These are phyloP conservation scores for Cheilosia pagana DNA, from an alignment of 2,888 invertebrate genomes.

Conservation along the genomic window DNA sequence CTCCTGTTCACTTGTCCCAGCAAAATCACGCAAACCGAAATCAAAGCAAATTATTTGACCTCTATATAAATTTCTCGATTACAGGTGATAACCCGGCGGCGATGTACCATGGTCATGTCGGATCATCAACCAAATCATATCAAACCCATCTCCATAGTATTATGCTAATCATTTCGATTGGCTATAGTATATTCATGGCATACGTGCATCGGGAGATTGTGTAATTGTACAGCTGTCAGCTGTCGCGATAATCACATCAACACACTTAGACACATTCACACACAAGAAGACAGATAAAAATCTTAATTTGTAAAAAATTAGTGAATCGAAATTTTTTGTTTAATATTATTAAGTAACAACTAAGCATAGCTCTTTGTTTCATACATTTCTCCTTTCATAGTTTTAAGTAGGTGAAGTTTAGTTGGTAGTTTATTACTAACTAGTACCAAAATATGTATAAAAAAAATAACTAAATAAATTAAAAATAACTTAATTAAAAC, in stretches of 20 bases:
- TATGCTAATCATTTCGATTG: constrained; percentile 80
- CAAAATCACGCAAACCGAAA: not conserved
- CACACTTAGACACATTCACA: not conserved
- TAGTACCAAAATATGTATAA: constrained; percentile 17
- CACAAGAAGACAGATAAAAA: constrained; percentile 9
- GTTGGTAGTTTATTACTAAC: constrained; percentile 16
- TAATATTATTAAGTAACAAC: constrained; percentile 35
- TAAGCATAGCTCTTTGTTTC: constrained; percentile 65
- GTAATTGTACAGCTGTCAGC: constrained; percentile 76
- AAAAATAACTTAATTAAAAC: not conserved
- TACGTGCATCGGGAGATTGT: constrained; percentile 80
- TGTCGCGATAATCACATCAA: not conserved
- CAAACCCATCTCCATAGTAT: constrained; percentile 81
- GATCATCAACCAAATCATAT: constrained; percentile 83
- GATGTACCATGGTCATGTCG: constrained; percentile 86
- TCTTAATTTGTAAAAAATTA: constrained; percentile 59
- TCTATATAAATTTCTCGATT: constrained; percentile 77
- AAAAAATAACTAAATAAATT: not conserved
- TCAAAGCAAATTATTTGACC: constrained; percentile 44
- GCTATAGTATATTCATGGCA: constrained; percentile 81
- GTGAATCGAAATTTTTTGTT: constrained; percentile 37
- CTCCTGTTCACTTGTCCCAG: not conserved
- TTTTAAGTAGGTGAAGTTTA: constrained; percentile 35
- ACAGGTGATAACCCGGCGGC: constrained; percentile 92
- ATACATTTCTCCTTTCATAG: constrained; percentile 70